phyloP scores from a whole-genome alignment of 2,888 invertebrate species.

The Leptura quadrifasciata region DNA sequence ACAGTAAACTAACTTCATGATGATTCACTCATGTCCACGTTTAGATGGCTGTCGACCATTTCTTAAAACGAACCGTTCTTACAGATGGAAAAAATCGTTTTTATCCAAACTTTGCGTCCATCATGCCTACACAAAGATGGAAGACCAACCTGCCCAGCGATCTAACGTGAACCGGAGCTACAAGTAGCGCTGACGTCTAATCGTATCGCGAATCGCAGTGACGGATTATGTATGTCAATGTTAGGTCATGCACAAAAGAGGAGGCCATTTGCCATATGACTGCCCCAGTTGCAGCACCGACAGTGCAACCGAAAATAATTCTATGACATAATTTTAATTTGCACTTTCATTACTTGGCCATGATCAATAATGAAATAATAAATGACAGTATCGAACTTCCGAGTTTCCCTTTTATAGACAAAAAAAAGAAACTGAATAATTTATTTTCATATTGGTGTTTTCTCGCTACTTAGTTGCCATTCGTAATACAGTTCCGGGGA shows the following conservation, averaged over 20 bases:
- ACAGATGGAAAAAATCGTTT: neutral
- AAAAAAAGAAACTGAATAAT: too few species aligned
- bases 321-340: conserved; percentile 18
- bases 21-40: neutral
- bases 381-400: neutral
- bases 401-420: neutral
- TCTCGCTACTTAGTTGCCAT: neutral
- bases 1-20: neutral
- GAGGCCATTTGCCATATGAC: conserved; percentile 55
- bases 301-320: conserved; percentile 12
- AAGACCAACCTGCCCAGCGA: neutral
- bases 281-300: conserved; percentile 33
- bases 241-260: conserved; percentile 49
- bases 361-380: conserved; percentile 2
- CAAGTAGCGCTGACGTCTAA: conserved; percentile 25
- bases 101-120: neutral
- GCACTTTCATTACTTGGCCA: conserved; percentile 3
- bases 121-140: neutral
- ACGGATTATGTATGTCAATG: conserved; percentile 48
- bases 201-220: conserved; percentile 40
- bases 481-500: too few species aligned
- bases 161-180: conserved; percentile 30
- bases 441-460: neutral
- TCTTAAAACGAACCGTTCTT: neutral
- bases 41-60: neutral